Percentiles rank a stretch among this genome's conserved stretches.
Conservation (phyloP, 1,140 invertebrate species). For the Neuroterus valhalla region DNA sequence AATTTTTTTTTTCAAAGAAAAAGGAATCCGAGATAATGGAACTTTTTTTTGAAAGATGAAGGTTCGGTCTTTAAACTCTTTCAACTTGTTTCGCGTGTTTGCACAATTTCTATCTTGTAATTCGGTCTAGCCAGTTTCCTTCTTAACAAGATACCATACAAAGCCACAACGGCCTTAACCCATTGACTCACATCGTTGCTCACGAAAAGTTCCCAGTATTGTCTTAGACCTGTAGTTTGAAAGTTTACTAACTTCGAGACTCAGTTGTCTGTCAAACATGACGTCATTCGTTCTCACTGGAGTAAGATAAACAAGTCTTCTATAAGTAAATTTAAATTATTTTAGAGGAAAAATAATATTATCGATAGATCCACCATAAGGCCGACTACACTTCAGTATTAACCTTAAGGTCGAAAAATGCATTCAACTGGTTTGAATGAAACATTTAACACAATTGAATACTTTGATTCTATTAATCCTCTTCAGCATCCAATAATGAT, state of each 20-base stretch:
- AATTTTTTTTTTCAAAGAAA: neutral
- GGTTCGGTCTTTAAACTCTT: neutral
- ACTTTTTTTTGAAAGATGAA: too few species aligned
- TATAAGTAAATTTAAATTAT: neutral
- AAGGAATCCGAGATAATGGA: too few species aligned
- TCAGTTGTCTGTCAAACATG: neutral
- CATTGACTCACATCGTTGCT: conserved; percentile 2
- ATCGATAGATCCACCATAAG: too few species aligned
- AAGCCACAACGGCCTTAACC: neutral
- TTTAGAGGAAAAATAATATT: too few species aligned
- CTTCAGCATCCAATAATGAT: conserved; percentile 1
- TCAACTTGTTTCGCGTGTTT: neutral
- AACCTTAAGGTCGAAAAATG: too few species aligned
- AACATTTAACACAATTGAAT: neutral
- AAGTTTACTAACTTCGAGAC: conserved; percentile 2
- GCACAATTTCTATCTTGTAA: neutral
- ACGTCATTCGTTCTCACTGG: neutral
- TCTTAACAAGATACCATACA: neutral
- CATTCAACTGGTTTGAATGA: too few species aligned
- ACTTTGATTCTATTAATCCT: conserved; percentile 2
- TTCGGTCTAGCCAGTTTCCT: neutral
- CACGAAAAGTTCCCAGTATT: conserved; percentile 10
- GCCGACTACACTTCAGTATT: too few species aligned
- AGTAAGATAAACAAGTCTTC: neutral
- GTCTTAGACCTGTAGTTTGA: neutral